Evolutionary conservation across 2,888 invertebrate genomes (phyloP).

Genomic region (Acanthosepion pharaonis): DNA sequence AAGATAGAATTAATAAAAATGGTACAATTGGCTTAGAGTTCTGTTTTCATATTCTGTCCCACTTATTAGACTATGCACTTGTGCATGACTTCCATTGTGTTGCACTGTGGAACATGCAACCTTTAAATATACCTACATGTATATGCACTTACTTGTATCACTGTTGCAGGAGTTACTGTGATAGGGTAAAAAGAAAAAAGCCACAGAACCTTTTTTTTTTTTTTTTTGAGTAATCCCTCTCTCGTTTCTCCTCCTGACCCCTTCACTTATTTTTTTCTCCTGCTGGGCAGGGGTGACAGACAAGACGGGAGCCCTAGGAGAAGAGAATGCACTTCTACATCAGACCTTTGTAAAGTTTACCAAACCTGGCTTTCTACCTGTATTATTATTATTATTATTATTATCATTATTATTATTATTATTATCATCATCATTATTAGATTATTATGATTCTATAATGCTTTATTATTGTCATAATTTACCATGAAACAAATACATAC

Average conservation of each 20-base stretch:
- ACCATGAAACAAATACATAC: neutral
- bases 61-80: neutral
- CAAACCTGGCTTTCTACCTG: neutral
- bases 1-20: neutral
- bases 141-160: constrained; percentile 15
- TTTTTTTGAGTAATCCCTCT: neutral
- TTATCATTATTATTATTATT: neutral
- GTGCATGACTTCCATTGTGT: neutral
- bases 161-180: constrained; percentile 13
- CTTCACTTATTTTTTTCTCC: neutral
- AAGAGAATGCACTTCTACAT: constrained; percentile 33
- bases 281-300: neutral
- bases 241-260: constrained; percentile 11
- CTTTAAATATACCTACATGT: constrained; percentile 21
- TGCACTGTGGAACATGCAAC: neutral
- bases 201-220: neutral
- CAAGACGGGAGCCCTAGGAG: neutral
- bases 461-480: neutral
- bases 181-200: neutral
- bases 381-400: neutral
- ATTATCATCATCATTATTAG: no score
- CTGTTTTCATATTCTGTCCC: constrained; percentile 33
- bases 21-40: neutral
- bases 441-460: neutral
- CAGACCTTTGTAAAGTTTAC: neutral